A percentile compares a stretch with the other conserved stretches of the same genome.
Conservation (phyloP, 1,140 invertebrate genomes). For the Centruroides sculpturatus region DNA sequence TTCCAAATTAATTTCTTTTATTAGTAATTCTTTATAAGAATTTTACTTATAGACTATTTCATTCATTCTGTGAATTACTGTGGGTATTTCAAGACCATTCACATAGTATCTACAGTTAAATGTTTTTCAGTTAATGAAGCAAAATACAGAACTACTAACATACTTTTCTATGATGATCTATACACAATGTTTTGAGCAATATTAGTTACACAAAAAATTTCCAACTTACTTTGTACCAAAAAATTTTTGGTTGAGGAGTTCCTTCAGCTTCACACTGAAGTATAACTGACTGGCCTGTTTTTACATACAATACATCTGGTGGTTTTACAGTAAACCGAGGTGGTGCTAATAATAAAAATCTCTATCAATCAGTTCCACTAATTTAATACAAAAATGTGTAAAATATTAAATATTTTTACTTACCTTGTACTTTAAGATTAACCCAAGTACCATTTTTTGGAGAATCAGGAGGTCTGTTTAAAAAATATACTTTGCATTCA, state of each 20-base stretch:
- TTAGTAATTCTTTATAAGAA: too few relatives aligned
- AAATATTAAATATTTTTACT: slow-evolving; percentile 18
- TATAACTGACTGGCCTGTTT: slow-evolving; percentile 83
- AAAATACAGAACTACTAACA: too few relatives aligned
- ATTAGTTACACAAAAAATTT: neutral
- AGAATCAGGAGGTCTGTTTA: slow-evolving; percentile 46
- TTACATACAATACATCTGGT: slow-evolving; percentile 85
- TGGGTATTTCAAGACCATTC: too few relatives aligned
- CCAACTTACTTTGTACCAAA: slow-evolving; percentile 18
- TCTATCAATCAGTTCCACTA: too few relatives aligned
- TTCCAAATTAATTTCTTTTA: too few relatives aligned
- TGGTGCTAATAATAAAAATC: slow-evolving; percentile 38
- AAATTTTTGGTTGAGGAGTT: slow-evolving; percentile 26
- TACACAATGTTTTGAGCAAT: too few relatives aligned
- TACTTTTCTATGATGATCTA: neutral
- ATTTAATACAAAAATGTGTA: too few relatives aligned
- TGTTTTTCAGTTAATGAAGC: too few relatives aligned
- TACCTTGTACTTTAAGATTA: slow-evolving; percentile 85
- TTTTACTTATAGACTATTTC: too few relatives aligned
- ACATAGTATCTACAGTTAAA: too few relatives aligned
- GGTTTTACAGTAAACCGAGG: slow-evolving; percentile 80
- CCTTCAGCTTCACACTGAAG: slow-evolving; percentile 90
- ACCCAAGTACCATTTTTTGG: slow-evolving; percentile 82
- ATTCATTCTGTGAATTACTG: too few relatives aligned
- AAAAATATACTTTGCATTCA: slow-evolving; percentile 88